phyloP scores from a whole-genome alignment of 2,113 vertebrate species.

The Zosterops lateralis region DNA sequence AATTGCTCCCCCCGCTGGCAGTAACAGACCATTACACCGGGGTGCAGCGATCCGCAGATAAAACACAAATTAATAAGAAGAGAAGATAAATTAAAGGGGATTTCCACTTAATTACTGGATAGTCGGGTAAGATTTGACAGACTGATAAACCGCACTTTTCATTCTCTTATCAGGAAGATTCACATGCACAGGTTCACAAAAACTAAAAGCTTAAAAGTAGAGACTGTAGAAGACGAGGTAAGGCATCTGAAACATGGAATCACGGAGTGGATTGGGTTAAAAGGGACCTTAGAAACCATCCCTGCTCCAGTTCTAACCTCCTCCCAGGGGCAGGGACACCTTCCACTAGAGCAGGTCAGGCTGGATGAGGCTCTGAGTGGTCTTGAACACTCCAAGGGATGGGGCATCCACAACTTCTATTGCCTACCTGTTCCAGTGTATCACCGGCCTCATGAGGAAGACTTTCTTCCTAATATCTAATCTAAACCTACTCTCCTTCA shows the following conservation, averaged over 20 bases:
- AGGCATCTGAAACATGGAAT: background rate
- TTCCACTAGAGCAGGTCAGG: background rate
- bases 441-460: background rate
- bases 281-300: background rate
- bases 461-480: background rate
- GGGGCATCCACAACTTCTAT: background rate
- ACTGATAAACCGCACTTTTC: background rate
- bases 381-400: background rate
- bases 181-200: background rate
- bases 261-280: background rate
- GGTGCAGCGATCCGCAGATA: background rate
- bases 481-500: background rate
- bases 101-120: background rate
- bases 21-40: background rate
- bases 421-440: background rate
- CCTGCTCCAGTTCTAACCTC: background rate
- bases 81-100: background rate
- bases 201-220: background rate
- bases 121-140: background rate
- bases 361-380: background rate
- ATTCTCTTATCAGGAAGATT: background rate
- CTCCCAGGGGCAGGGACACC: background rate
- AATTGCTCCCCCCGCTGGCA: slow-evolving; percentile 70
- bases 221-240: accelerated
- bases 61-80: accelerated